Base-by-base conservation (phyloP, 1,140 invertebrate species). In the Drosophila bifasciata region DNA sequence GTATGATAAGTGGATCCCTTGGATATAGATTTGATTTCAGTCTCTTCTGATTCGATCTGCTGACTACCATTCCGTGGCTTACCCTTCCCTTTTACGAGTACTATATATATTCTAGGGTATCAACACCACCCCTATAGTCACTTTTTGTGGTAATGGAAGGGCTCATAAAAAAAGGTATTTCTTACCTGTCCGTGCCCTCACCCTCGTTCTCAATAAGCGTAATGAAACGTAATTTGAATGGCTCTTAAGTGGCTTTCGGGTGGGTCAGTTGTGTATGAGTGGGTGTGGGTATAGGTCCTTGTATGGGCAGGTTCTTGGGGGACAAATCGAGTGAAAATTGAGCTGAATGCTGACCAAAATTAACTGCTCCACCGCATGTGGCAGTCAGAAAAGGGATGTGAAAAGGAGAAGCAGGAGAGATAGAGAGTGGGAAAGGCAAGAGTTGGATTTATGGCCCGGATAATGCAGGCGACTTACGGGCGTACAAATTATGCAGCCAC, bases 151-250 rank as follows among this genome's bases (percentile, higher is more conserved):
- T 25, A 32, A 32, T 11, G 28, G 32, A 11, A 36, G 6, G 32
- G 48, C 25, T 16, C 36, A 48, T 45, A 60, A 52, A 49, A 62
- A 73, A 49, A 58, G 49, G n/a, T n/a, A n/a, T 50, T 66, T 60
- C 44, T 28, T 45, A 43, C 67, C 40, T 45, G 28, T 28, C 28
- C 28, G 28, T 21, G 1, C 0, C 58, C 49, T 56, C 56, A 36
- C 50, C 53, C 59, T 51, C n/a, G n/a, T n/a, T 59, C 66, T 61
- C 76, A 85, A 86, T 86, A 80, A 85, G 55, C 67, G 73, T 86
- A 85, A 85, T 86, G 80, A 86, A 85, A 85, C 72, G 77, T 80
- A 77, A 85, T 85, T 86, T 86, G 81, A 85, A 86, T 80, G 68
- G 77, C 81, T 70, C 80, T 86, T 76, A 81, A 86, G 77, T 85